Conservation (phyloP, 2,113 vertebrate genomes). For the Eretmodus cyanostictus region DNA sequence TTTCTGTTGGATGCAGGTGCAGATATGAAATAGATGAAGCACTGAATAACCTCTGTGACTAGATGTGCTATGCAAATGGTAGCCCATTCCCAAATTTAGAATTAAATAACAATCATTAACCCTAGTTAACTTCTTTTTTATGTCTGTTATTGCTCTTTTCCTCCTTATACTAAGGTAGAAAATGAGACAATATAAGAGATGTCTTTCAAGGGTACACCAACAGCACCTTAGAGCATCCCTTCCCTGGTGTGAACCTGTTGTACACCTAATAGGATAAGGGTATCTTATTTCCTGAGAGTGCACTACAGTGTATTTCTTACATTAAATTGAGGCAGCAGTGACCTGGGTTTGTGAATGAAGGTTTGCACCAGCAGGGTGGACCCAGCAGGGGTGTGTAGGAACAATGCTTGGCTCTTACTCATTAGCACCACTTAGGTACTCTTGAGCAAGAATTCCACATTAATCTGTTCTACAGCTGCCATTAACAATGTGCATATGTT, state of each 20-base stretch:
- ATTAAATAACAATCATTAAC: background rate
- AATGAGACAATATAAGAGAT: background rate
- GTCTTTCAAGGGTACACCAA: background rate
- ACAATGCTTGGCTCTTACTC: background rate
- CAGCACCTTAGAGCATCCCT: background rate
- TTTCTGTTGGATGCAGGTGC: background rate
- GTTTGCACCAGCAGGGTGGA: background rate
- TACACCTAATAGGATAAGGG: background rate
- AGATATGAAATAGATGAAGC: background rate
- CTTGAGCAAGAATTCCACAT: background rate
- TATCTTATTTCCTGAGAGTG: background rate
- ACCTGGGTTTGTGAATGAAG: background rate
- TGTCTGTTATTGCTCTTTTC: background rate
- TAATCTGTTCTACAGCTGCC: background rate
- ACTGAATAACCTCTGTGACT: background rate
- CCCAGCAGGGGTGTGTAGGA: background rate
- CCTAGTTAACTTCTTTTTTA: background rate
- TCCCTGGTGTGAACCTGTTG: background rate
- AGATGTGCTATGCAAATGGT: background rate
- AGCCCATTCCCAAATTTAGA: background rate
- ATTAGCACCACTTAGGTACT: background rate
- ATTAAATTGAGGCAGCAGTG: background rate
- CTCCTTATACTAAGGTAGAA: background rate
- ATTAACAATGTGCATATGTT: background rate
- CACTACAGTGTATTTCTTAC: background rate